Conservation (phyloP, 2,888 invertebrate species). For the Cyrtodaria siliqua region DNA sequence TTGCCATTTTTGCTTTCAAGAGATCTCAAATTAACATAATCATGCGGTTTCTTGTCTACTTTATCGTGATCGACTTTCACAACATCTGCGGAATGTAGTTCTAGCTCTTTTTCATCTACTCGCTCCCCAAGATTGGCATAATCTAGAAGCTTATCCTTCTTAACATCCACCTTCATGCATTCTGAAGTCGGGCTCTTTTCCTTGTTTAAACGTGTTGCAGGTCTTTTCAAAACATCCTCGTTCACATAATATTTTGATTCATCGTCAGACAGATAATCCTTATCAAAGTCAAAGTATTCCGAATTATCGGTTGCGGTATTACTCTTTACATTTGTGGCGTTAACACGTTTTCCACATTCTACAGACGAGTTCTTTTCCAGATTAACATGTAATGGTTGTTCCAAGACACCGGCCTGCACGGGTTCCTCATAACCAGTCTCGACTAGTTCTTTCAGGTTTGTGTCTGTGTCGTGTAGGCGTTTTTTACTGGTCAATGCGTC, state of each 20-base stretch:
- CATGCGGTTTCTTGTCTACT: conserved; percentile 35
- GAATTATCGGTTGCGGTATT: conserved; percentile 1
- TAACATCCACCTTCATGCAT: conserved; percentile 4
- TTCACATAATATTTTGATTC: conserved; percentile 49
- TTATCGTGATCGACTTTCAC: not conserved
- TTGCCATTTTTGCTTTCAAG: conserved; percentile 17
- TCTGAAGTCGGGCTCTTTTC: not conserved
- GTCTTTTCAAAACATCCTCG: conserved; percentile 35
- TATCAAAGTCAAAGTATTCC: conserved; percentile 31
- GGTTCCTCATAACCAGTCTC: conserved; percentile 40
- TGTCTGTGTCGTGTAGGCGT: not conserved
- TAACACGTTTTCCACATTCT: not conserved
- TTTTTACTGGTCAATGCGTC: too few species aligned
- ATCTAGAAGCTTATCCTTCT: conserved; percentile 7
- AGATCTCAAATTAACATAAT: conserved; percentile 44
- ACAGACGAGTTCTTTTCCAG: not conserved
- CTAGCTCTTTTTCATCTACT: not conserved
- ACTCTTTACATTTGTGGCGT: not conserved
- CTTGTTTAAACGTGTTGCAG: not conserved
- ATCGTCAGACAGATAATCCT: conserved; percentile 20
- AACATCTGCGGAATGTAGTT: conserved; percentile 12
- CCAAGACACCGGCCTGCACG: conserved; percentile 21
- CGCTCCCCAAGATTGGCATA: conserved; percentile 40
- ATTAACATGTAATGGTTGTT: not conserved
- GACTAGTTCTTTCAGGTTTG: not conserved